Conservation (phyloP, 2,888 invertebrate species). For the Rhagonycha lutea region DNA sequence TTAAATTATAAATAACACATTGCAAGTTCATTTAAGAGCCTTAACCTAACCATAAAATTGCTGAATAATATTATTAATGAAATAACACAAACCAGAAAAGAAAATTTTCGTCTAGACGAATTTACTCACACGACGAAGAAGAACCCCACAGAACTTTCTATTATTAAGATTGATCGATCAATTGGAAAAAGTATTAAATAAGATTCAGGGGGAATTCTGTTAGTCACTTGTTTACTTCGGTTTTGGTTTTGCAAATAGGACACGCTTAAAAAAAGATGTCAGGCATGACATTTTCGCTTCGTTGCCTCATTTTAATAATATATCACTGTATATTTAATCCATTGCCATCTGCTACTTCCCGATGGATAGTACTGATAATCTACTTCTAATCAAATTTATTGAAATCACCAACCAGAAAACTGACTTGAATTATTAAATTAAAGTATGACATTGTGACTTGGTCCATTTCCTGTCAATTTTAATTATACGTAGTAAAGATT, state of each 20-base stretch:
- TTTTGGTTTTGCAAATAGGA: constrained; percentile 6
- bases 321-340: constrained; percentile 18
- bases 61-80: neutral
- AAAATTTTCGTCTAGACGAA: neutral
- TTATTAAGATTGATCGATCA: constrained; percentile 22
- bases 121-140: neutral
- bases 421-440: neutral
- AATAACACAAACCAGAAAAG: neutral
- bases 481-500: neutral
- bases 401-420: neutral
- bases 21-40: neutral
- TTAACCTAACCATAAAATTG: neutral
- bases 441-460: neutral
- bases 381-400: neutral
- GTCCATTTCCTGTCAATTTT: neutral
- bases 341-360: neutral
- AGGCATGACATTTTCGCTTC: constrained; percentile 7
- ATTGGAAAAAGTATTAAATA: constrained; percentile 1
- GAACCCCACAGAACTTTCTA: neutral
- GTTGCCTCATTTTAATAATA: constrained; percentile 21
- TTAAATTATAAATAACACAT: neutral
- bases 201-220: constrained; percentile 17
- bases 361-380: neutral
- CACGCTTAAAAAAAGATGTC: constrained; percentile 3
- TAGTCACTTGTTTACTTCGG: constrained; percentile 23